Evolutionary conservation across 1,140 invertebrate genomes (phyloP).

Genomic region (Antheraea pernyi): DNA sequence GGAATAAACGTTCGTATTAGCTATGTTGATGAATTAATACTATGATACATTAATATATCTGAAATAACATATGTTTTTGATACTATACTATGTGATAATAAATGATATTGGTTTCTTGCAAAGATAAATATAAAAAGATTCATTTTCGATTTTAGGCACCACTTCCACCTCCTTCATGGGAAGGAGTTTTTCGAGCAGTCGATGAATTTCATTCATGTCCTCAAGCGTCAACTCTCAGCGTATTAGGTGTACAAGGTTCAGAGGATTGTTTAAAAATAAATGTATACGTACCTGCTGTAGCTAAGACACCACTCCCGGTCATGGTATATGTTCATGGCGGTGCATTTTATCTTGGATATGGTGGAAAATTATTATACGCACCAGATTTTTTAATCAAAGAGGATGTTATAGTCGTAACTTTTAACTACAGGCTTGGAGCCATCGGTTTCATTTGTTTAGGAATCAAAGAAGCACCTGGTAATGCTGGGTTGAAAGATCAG

Average conservation of each 20-base stretch:
- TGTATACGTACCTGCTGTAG: constrained; percentile 37
- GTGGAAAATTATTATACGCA: constrained; percentile 49
- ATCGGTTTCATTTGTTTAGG: constrained; percentile 83
- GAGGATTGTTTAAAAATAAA: constrained; percentile 55
- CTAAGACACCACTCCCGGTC: constrained; percentile 72
- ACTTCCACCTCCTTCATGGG: constrained; percentile 58
- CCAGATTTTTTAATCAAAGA: constrained; percentile 82
- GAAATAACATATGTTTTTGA: too few relatives aligned
- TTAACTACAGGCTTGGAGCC: constrained; percentile 66
- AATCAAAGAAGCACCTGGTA: constrained; percentile 79
- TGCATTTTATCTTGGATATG: constrained; percentile 80
- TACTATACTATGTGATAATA: too few relatives aligned
- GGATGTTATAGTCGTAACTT: too few relatives aligned
- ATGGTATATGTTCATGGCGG: constrained; percentile 62
- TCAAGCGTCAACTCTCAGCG: constrained; percentile 32
- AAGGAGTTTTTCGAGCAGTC: constrained; percentile 53
- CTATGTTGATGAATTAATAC: too few relatives aligned
- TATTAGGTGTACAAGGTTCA: constrained; percentile 35
- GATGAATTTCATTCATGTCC: constrained; percentile 52
- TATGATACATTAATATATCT: too few relatives aligned
- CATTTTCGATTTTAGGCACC: constrained; percentile 45
- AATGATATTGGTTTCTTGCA: too few relatives aligned
- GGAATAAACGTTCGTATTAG: too few relatives aligned
- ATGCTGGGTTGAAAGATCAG: too few relatives aligned
- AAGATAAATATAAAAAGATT: neutral